These are phyloP conservation scores for Pyrocoelia pectoralis DNA, from an alignment of 2,888 invertebrate species.

Conservation along the genomic window DNA sequence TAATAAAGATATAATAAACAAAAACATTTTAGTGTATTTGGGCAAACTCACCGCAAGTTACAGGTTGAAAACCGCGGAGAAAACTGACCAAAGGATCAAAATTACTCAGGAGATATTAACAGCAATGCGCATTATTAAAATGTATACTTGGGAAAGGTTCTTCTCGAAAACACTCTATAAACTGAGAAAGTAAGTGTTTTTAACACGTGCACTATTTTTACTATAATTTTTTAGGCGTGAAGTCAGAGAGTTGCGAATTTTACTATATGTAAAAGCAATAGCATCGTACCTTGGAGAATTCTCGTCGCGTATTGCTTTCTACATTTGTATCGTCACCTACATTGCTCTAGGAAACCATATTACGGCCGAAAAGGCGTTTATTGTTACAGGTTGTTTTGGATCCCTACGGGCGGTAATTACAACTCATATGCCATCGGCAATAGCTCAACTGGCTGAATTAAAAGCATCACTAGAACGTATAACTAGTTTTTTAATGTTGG, in stretches of 20 bases:
- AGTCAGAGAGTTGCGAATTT: conserved; percentile 63
- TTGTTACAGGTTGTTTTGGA: conserved; percentile 88
- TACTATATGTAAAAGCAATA: conserved; percentile 51
- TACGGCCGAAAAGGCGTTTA: conserved; percentile 87
- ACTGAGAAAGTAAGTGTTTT: conserved; percentile 71
- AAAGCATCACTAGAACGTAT: conserved; percentile 77
- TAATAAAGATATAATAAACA: too few relatives aligned
- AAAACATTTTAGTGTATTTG: conserved; percentile 64
- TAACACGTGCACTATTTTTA: neutral
- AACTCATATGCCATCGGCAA: conserved; percentile 86
- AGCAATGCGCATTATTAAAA: conserved; percentile 83
- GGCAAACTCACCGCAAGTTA: conserved; percentile 43
- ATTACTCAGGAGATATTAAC: conserved; percentile 90
- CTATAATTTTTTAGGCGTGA: conserved; percentile 65
- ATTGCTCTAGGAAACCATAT: conserved; percentile 74
- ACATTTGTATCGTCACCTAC: conserved; percentile 62
- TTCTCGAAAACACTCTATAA: conserved; percentile 76
- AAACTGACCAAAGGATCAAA: conserved; percentile 85
- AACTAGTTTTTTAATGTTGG: conserved; percentile 71
- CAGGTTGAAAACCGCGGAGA: conserved; percentile 41
- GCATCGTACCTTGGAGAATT: conserved; percentile 50
- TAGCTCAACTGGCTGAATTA: conserved; percentile 82
- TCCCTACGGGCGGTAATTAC: conserved; percentile 87
- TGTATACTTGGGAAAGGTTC: conserved; percentile 68
- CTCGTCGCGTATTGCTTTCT: conserved; percentile 53